Evolutionary conservation across 2,113 vertebrate genomes (phyloP).

Genomic region (Ornithorhynchus anatinus): DNA sequence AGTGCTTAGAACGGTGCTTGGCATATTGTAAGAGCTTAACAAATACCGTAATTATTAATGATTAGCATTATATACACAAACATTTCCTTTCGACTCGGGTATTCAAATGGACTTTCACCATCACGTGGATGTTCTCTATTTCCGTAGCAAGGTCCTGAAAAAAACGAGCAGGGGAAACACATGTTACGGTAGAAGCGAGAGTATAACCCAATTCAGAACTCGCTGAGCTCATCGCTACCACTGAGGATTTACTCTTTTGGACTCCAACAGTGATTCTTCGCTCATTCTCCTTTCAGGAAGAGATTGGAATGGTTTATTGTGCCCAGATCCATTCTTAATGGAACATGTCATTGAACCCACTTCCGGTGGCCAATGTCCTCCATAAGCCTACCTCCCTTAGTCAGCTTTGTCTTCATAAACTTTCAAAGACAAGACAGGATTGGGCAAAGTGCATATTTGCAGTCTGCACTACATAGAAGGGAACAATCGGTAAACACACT

Average conservation of each 20-base stretch:
- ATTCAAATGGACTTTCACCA: background rate
- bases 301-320: no score
- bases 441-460: constrained; percentile 36
- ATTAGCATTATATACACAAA: background rate
- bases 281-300: no score
- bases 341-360: constrained; percentile 14
- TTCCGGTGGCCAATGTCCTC: constrained; percentile 3
- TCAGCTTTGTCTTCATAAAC: constrained; percentile 34
- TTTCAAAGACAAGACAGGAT: constrained; percentile 23
- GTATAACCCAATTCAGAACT: no score
- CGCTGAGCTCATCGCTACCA: no score
- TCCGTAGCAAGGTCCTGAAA: background rate
- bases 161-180: no score
- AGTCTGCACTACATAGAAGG: constrained; percentile 1
- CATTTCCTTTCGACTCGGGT: no score
- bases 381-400: constrained; percentile 37
- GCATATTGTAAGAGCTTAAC: no score
- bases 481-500: constrained; percentile 19
- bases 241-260: no score
- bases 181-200: no score
- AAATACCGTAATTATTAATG: background rate
- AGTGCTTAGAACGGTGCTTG: no score
- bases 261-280: no score
- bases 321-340: background rate
- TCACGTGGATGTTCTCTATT: background rate